These are phyloP conservation scores for Torymus texanus DNA, from an alignment of 2,888 invertebrate genomes.

Conservation along the genomic window DNA sequence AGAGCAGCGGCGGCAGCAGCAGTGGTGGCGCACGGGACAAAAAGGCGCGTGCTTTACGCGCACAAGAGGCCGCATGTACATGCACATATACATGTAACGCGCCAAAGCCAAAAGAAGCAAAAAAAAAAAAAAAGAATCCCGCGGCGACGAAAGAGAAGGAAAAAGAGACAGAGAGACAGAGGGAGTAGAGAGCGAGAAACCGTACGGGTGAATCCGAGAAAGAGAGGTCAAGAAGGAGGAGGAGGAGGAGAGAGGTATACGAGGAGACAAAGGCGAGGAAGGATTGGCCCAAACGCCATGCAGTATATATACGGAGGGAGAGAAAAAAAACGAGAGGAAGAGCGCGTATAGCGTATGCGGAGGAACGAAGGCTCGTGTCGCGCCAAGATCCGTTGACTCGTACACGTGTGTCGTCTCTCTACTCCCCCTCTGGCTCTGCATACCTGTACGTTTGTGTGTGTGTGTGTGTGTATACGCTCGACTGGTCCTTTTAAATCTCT, in stretches of 20 bases:
- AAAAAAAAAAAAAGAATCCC: too few relatives aligned
- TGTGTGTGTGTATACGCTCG: slow-evolving; percentile 6
- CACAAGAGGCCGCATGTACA: too few relatives aligned
- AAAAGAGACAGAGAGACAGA: neutral
- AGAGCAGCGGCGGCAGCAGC: too few relatives aligned
- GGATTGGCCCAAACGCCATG: neutral
- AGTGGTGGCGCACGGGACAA: too few relatives aligned
- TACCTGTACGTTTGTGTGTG: neutral
- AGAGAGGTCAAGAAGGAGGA: neutral
- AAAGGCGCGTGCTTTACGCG: too few relatives aligned
- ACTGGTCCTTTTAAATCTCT: slow-evolving; percentile 39
- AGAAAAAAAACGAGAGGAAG: neutral
- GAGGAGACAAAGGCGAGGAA: slow-evolving; percentile 44
- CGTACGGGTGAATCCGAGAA: slow-evolving; percentile 17
- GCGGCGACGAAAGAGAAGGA: neutral
- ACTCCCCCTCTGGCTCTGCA: too few relatives aligned
- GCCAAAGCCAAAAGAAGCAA: neutral
- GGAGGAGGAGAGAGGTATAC: neutral
- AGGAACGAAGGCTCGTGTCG: neutral
- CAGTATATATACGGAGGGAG: neutral
- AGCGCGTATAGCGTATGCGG: neutral
- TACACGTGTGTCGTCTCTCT: neutral
- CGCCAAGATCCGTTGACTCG: neutral
- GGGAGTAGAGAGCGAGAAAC: neutral
- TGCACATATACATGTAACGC: too few relatives aligned